Percentiles rank a stretch among this genome's conserved stretches.
Conservation (phyloP, 2,888 invertebrate species). For the Poecilobothrus nobilitatus region DNA sequence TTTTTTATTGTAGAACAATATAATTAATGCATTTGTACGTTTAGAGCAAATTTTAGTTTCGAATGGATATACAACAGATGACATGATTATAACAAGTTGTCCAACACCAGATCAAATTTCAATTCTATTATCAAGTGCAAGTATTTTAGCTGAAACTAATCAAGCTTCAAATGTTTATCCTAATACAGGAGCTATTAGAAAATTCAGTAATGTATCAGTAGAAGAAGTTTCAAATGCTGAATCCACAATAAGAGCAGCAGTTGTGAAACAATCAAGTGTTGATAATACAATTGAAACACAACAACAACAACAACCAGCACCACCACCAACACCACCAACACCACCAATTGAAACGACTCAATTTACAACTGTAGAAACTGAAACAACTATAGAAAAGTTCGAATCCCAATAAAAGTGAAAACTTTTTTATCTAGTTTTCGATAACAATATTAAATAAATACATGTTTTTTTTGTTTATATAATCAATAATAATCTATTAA, state of each 20-base stretch:
- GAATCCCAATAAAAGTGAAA: no score
- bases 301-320: background rate
- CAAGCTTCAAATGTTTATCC: conserved; percentile 32
- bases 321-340: no score
- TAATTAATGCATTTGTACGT: conserved; percentile 80
- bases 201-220: conserved; percentile 34
- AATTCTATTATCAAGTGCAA: conserved; percentile 74
- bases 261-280: conserved; percentile 29
- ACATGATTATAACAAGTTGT: conserved; percentile 74
- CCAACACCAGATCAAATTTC: conserved; percentile 91
- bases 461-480: no score
- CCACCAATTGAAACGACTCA: no score
- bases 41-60: conserved; percentile 65
- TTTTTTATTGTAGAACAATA: conserved; percentile 58
- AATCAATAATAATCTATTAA: no score
- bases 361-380: no score
- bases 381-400: no score
- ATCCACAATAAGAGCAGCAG: conserved; percentile 14
- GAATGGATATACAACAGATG: conserved; percentile 73
- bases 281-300: conserved; percentile 20
- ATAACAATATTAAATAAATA: no score
- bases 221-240: conserved; percentile 20
- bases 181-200: conserved; percentile 31
- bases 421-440: no score
- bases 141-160: conserved; percentile 50